phyloP scores from a whole-genome alignment of 2,113 vertebrate species.

The Ictalurus punctatus region DNA sequence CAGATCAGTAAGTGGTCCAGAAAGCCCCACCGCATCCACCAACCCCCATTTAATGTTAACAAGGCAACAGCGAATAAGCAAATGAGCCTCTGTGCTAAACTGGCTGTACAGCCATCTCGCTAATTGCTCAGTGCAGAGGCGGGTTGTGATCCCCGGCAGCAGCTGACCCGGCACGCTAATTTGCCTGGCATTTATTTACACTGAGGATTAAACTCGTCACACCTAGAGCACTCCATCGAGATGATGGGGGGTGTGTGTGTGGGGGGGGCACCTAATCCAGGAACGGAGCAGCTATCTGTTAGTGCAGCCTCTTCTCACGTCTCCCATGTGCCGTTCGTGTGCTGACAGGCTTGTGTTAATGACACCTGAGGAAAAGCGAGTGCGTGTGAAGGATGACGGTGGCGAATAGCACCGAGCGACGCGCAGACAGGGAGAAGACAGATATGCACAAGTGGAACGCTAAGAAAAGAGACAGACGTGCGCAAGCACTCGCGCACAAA shows the following conservation, averaged over 20 bases:
- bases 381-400: constrained; percentile 7
- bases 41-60: constrained; percentile 23
- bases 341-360: constrained; percentile 44
- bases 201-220: constrained; percentile 53
- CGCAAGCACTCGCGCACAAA: constrained; percentile 9
- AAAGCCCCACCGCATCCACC: not conserved
- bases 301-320: constrained; percentile 39
- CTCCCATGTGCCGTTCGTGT: not conserved
- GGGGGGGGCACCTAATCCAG: not conserved
- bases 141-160: constrained; percentile 42
- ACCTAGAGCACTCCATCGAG: constrained; percentile 38
- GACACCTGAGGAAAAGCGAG: constrained; percentile 24
- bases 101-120: not conserved
- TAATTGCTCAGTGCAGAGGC: constrained; percentile 38
- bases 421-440: constrained; percentile 33
- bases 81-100: constrained; percentile 22
- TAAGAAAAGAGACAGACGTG: constrained; percentile 25
- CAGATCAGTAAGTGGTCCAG: constrained; percentile 1
- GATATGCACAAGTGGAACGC: constrained; percentile 28
- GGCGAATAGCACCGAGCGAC: constrained; percentile 24
- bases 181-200: constrained; percentile 58
- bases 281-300: constrained; percentile 45
- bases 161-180: constrained; percentile 36
- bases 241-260: constrained; percentile 14
- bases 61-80: constrained; percentile 20